Evolutionary conservation across 2,888 invertebrate species (phyloP), one percentile per base, ranked within the genome.

Genomic region (Archips crataeganus): DNA sequence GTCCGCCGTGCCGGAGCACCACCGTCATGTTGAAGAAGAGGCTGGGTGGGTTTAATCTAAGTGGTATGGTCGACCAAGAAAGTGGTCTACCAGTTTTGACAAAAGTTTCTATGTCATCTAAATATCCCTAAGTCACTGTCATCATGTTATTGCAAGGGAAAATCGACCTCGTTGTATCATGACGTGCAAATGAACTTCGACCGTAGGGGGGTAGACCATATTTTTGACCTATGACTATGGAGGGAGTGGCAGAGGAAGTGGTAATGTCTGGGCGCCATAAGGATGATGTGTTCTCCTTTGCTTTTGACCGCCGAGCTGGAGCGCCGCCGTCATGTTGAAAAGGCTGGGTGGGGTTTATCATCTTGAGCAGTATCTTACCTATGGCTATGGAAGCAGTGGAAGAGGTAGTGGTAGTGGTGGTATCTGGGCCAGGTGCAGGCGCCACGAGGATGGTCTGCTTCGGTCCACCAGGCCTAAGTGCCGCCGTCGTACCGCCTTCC

Each of bases 391-490:
- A 82, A 2, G 82, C 79, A 1, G 78, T 76, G n/a, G 82, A 76
- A 2, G 81, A 70, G 2, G 83, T 76, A 0, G 85, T 78, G 47
- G 78, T 49, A 36, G 78, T 42, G 51, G 85, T 0, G 84, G 70
- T 23, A 23, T 23, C 23, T 23, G 23, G 23, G 1, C 23, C 23
- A 23, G 23, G 23, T 23, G 23, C 23, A 23, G 23, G 10, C 0
- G 94, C 89, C 0, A 95, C 92, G 4, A 95, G 82, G 64, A 95
- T 93, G 0, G 94, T 94, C 77, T 95, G 95, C 1, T 94, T 93
- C 0, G 93, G 88, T 5, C 82, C 89, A 0, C 87, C 89, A 0
- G 92, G 87, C 6, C 94, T 82, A 2, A 94, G 81, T 0, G 90
- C 88, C 0, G 91, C 90, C 76, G 90, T 90, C 0, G 90, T 87